Conservation (phyloP, 2,797 vertebrate species). For the Decapterus maruadsi region DNA sequence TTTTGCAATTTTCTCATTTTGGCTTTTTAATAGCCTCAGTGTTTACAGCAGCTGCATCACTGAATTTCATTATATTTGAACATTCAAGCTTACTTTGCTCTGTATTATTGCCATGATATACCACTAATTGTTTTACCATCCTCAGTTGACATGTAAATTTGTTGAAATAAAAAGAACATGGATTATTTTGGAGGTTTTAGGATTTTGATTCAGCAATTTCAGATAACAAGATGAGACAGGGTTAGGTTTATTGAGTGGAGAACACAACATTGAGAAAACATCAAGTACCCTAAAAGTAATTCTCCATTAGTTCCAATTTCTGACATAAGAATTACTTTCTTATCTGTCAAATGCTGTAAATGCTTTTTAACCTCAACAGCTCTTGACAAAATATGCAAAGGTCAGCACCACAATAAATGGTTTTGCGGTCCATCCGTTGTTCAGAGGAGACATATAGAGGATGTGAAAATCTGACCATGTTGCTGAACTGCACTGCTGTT, state of each 20-base stretch:
- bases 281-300: background rate
- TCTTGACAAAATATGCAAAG: background rate
- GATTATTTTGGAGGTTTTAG: background rate
- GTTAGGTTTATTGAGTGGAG: background rate
- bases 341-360: background rate
- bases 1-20: background rate
- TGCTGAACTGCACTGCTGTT: background rate
- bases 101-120: background rate
- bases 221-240: background rate
- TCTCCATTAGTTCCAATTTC: background rate
- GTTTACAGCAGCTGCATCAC: background rate
- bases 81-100: background rate
- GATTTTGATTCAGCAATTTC: background rate
- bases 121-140: background rate
- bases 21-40: background rate
- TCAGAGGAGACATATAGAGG: background rate
- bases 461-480: slow-evolving; percentile 15
- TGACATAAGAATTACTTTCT: background rate
- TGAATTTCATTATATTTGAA: background rate
- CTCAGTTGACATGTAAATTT: background rate
- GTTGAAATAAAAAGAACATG: background rate
- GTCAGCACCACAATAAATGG: background rate
- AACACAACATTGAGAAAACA: background rate
- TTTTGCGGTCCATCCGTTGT: background rate
- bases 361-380: too few relatives aligned